A percentile compares a stretch with the other conserved stretches of the same genome.
Conservation (phyloP, 2,113 vertebrate species). For the Corythornis vintsioides region DNA sequence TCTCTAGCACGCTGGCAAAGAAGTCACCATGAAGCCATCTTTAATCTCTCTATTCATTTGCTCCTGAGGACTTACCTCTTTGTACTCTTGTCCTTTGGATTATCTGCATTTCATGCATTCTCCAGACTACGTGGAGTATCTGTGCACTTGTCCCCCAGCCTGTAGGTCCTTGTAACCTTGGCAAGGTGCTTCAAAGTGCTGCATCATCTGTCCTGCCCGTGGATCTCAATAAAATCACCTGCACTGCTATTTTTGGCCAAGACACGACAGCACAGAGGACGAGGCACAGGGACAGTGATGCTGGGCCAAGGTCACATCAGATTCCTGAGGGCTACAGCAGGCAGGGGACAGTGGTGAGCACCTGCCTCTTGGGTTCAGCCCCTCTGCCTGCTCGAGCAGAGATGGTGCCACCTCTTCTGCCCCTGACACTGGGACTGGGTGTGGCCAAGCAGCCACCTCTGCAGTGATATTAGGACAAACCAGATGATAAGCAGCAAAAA, state of each 20-base stretch:
- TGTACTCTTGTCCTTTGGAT: background rate
- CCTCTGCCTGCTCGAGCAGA: background rate
- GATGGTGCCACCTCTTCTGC: background rate
- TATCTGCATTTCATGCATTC: background rate
- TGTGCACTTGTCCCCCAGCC: background rate
- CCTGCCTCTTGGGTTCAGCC: background rate
- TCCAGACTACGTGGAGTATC: background rate
- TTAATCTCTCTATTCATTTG: background rate
- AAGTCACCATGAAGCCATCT: background rate
- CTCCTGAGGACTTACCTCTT: background rate
- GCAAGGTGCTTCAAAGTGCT: background rate
- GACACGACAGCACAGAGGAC: background rate
- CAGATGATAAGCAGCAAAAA: background rate
- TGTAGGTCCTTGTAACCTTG: background rate
- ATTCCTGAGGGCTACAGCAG: background rate
- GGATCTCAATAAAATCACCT: conserved; percentile 7
- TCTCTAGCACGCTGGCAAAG: background rate
- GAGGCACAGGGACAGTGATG: background rate
- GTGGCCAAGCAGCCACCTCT: background rate
- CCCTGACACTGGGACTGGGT: background rate
- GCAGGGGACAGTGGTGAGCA: accelerated
- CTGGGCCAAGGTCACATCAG: background rate
- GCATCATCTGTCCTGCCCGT: background rate
- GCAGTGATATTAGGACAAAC: background rate
- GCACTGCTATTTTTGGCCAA: background rate